Percentiles rank a stretch among this genome's conserved stretches.
phyloP scores from a whole-genome alignment of 2,888 invertebrate species.

The Dichetophora obliterata region DNA sequence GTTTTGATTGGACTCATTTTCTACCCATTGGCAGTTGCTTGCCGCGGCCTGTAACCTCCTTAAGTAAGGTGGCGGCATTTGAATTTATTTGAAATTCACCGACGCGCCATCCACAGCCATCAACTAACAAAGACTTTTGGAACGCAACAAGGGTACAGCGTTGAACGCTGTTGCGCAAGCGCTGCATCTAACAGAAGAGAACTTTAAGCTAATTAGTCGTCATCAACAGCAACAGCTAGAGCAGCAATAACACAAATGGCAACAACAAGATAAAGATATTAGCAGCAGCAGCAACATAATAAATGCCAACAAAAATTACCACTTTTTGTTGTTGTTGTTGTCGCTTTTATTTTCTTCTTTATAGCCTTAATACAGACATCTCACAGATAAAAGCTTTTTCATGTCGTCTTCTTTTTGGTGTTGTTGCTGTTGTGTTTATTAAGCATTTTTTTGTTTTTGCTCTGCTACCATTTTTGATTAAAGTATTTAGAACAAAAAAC shows the following conservation, averaged over 20 bases:
- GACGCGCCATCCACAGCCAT: not conserved
- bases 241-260: conserved; percentile 41
- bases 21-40: not conserved
- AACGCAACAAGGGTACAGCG: not conserved
- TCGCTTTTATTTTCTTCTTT: conserved; percentile 25
- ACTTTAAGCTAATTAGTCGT: conserved; percentile 47
- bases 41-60: not conserved
- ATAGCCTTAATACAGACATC: conserved; percentile 46
- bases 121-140: not conserved
- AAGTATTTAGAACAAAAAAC: not conserved
- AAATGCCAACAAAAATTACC: conserved; percentile 4
- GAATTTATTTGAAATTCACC: conserved; percentile 15
- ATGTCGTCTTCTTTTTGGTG: conserved; percentile 47
- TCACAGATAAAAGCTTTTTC: conserved; percentile 55
- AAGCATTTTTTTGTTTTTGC: not conserved
- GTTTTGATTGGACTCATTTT: not conserved
- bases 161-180: conserved; percentile 16
- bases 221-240: conserved; percentile 35
- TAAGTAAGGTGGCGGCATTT: not conserved
- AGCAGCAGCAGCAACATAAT: conserved; percentile 18
- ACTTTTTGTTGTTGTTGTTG: conserved; percentile 1
- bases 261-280: conserved; percentile 21
- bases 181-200: conserved; percentile 22
- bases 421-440: not conserved
- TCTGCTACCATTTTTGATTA: conserved; percentile 18